Evolutionary conservation across 2,113 vertebrate species (phyloP).

Genomic region (Porphyrio hochstetteri): DNA sequence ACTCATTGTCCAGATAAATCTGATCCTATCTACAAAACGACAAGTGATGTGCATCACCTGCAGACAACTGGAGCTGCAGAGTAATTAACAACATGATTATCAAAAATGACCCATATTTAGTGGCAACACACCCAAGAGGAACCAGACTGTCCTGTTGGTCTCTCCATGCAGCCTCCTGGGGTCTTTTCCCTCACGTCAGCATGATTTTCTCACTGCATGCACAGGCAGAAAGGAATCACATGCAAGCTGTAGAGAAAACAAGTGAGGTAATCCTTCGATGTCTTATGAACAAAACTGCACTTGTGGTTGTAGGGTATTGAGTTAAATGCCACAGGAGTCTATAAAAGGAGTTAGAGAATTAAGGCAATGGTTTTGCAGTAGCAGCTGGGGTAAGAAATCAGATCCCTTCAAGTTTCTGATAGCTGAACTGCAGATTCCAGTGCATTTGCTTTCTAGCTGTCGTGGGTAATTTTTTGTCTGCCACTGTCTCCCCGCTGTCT

Average conservation of each 20-base stretch:
- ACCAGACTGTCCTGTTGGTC: accelerated
- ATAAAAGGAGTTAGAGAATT: background rate
- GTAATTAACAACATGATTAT: background rate
- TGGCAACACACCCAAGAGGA: background rate
- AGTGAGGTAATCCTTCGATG: background rate
- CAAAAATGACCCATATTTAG: background rate
- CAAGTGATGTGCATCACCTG: background rate
- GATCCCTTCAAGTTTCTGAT: background rate
- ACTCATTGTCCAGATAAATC: background rate
- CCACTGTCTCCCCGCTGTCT: background rate
- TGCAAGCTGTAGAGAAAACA: background rate
- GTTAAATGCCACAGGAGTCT: background rate
- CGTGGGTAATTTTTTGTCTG: background rate
- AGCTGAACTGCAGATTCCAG: background rate
- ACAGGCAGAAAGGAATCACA: background rate
- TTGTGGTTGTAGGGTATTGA: background rate
- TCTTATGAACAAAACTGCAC: background rate
- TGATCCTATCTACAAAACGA: background rate
- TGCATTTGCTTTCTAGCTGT: background rate
- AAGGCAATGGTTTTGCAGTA: background rate
- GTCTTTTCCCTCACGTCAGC: background rate
- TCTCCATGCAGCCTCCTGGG: background rate
- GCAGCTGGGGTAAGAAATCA: background rate
- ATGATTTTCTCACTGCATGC: background rate
- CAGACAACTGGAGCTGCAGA: background rate